Evolutionary conservation across 2,888 invertebrate species (phyloP).

Genomic region (Suillia variegata): DNA sequence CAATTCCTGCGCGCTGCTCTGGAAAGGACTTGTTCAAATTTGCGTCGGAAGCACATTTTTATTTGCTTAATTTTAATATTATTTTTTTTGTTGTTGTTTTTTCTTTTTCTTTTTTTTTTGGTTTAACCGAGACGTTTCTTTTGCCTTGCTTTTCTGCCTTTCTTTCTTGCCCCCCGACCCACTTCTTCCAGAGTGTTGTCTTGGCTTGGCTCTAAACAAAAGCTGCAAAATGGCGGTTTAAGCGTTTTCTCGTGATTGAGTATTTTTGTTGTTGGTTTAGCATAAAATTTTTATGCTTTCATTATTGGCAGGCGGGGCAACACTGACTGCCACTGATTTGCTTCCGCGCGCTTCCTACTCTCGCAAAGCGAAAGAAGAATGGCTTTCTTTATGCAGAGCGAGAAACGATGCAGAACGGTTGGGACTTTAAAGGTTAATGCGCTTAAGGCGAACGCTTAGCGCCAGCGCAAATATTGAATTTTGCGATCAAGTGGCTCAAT

Average conservation of each 20-base stretch:
- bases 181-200: too few species aligned
- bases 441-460: background rate
- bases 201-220: too few species aligned
- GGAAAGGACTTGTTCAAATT: background rate
- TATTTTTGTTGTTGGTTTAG: conserved; percentile 10
- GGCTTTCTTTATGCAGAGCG: too few species aligned
- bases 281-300: conserved; percentile 4
- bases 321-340: background rate
- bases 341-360: too few species aligned
- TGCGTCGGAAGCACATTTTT: background rate
- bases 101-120: background rate
- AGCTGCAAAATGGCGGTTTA: conserved; percentile 10
- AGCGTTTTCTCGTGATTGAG: conserved; percentile 15
- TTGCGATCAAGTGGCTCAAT: too few species aligned
- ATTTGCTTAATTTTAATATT: background rate
- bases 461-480: background rate
- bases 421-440: background rate
- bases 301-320: background rate
- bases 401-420: too few species aligned
- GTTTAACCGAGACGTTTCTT: background rate
- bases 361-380: too few species aligned
- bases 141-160: too few species aligned
- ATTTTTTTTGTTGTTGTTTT: background rate
- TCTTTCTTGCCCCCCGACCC: too few species aligned
- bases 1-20: too few species aligned